Base-by-base conservation (phyloP, 2,888 invertebrate species). In the Polia nebulosa region DNA sequence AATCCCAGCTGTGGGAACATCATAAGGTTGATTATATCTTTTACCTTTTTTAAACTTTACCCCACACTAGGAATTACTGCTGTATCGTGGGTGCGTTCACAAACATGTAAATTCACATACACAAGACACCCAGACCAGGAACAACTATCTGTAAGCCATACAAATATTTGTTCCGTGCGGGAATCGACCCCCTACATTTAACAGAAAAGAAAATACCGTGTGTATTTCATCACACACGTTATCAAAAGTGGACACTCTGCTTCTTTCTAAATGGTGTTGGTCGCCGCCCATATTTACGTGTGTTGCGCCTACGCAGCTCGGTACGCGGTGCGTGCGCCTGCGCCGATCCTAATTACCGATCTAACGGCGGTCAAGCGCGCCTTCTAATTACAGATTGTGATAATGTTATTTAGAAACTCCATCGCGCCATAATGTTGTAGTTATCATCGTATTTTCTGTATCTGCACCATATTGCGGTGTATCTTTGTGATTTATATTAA, bases 281-380 rank as follows among this genome's bases (percentile, higher is more conserved):
- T 41, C 58, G 27, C 67, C 70, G 65, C 60, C 65, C 67, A 66
- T 65, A 76, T 73, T 76, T 79, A 75, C 62, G 61, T 62, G 64
- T 72, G 73, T 44, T 72, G 81, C 82, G 82, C 84, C 85, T 80
- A 82, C 82, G 83, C 84, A 80, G 63, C 39, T 8, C 59, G 27
- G 59, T 62, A 57, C 39, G n/a, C 63, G 34, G 62, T 64, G 60
- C 78, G 78, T 78, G 82, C 85, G 80, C 78, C 75, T 86, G 87
- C 90, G 90, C 88, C 72, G 90, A 89, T 91, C 89, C 89, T 91
- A 90, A 92, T 92, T 91, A 87, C 89, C 79, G 89, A 91, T 91
- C 89, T 90, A 91, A 90, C 88, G 86, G 87, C 85, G 70, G 76
- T 80, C 76, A 78, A 74, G 83, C 80, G 85, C 83, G 85, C 87